Evolutionary conservation across 2,888 invertebrate species (phyloP).

Genomic region (Alitta virens): DNA sequence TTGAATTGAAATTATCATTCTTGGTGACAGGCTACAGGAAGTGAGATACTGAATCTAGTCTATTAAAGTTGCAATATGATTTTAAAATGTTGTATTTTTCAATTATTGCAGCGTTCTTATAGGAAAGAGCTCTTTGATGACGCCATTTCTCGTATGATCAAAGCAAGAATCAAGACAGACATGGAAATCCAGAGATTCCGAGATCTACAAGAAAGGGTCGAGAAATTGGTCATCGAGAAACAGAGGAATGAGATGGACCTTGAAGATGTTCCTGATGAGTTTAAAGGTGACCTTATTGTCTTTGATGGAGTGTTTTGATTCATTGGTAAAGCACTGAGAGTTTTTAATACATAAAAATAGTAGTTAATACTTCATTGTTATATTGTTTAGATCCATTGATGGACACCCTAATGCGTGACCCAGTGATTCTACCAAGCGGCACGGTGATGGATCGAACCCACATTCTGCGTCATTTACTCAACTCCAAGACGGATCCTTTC

Average conservation of each 20-base stretch:
- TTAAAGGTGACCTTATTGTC: too few species aligned
- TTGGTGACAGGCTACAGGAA: too few species aligned
- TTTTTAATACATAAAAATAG: too few species aligned
- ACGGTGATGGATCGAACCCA: constrained; percentile 91
- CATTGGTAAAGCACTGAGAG: too few species aligned
- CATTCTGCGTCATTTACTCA: constrained; percentile 88
- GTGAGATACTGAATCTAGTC: too few species aligned
- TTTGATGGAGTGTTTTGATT: too few species aligned
- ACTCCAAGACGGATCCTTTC: constrained; percentile 96
- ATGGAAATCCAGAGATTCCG: constrained; percentile 83
- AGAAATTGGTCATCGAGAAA: constrained; percentile 71
- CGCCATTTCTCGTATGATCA: constrained; percentile 79
- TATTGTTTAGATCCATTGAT: constrained; percentile 77
- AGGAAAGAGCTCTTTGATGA: constrained; percentile 88
- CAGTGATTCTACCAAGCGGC: constrained; percentile 81
- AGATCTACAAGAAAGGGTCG: constrained; percentile 48
- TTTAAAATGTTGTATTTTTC: neutral
- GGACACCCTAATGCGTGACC: constrained; percentile 96
- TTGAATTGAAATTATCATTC: too few species aligned
- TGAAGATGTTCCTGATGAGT: constrained; percentile 94
- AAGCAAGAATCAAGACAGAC: constrained; percentile 78
- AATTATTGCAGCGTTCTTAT: constrained; percentile 83
- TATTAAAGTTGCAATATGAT: too few species aligned
- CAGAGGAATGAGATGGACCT: constrained; percentile 86
- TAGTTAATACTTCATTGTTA: too few species aligned